Conservation (phyloP, 2,113 vertebrate species). For the Coturnix japonica region DNA sequence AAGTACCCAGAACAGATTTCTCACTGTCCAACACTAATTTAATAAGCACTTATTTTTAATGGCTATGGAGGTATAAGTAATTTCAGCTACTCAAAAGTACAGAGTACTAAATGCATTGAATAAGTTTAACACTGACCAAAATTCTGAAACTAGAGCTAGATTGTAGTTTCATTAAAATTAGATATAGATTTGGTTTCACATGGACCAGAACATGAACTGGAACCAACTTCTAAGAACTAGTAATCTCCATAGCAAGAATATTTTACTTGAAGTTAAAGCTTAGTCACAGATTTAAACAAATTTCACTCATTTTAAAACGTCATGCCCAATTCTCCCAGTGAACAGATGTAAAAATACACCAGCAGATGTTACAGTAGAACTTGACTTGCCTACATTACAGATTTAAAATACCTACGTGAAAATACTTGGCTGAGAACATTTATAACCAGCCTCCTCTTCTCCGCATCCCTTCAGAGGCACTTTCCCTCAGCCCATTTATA, state of each 20-base stretch:
- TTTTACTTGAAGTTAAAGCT: background rate
- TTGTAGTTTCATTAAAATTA: background rate
- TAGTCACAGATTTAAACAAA: background rate
- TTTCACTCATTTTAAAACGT: background rate
- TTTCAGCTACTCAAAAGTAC: background rate
- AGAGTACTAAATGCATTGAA: background rate
- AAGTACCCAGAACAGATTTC: background rate
- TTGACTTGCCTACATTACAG: background rate
- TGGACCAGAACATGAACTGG: background rate
- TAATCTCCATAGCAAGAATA: background rate
- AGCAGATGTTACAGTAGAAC: slow-evolving; percentile 23
- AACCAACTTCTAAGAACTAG: background rate
- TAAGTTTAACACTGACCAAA: background rate
- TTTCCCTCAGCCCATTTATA: background rate
- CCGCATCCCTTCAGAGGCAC: background rate
- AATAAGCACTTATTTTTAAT: background rate
- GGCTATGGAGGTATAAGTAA: too few species aligned
- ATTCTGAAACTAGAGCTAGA: background rate
- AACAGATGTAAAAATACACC: slow-evolving; percentile 30
- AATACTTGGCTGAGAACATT: background rate
- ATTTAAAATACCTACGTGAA: background rate
- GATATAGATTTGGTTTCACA: background rate
- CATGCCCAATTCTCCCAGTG: background rate
- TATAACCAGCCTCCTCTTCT: background rate
- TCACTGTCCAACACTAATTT: background rate